Percentiles rank a stretch among this genome's conserved stretches.
Evolutionary conservation across 1,140 invertebrate genomes (phyloP).

Genomic region (Tetragonula clypearis): DNA sequence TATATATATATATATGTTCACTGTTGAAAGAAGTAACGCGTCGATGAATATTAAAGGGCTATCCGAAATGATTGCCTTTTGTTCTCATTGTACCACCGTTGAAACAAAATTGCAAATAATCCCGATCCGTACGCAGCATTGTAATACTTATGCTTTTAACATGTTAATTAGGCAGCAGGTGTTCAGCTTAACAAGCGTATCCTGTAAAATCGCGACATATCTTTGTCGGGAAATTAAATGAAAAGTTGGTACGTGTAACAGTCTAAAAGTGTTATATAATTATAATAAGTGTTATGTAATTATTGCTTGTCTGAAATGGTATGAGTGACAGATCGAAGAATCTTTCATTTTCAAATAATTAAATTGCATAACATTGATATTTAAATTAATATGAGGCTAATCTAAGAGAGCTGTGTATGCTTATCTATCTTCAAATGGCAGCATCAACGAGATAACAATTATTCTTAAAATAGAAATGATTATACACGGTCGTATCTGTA

Average conservation of each 20-base stretch:
- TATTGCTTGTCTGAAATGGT: not conserved
- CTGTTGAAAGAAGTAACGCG: slow-evolving; percentile 3
- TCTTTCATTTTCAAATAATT: not conserved
- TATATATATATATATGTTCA: not conserved
- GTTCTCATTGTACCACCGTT: slow-evolving; percentile 2
- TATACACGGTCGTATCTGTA: not conserved
- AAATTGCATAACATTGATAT: not conserved
- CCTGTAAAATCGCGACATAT: not conserved
- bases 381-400: not conserved
- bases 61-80: not conserved
- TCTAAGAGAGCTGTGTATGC: not conserved
- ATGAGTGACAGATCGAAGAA: not conserved
- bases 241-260: not conserved
- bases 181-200: not conserved
- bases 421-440: not conserved
- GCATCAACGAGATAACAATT: not conserved
- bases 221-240: not conserved
- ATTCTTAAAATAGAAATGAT: not conserved
- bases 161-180: not conserved
- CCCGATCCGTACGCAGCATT: not conserved
- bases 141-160: not conserved
- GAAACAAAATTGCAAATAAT: not conserved
- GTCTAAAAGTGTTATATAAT: not conserved
- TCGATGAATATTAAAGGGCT: slow-evolving; percentile 12
- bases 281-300: not conserved